phyloP scores from a whole-genome alignment of 2,888 invertebrate species.

The Cheiracanthium punctorium region DNA sequence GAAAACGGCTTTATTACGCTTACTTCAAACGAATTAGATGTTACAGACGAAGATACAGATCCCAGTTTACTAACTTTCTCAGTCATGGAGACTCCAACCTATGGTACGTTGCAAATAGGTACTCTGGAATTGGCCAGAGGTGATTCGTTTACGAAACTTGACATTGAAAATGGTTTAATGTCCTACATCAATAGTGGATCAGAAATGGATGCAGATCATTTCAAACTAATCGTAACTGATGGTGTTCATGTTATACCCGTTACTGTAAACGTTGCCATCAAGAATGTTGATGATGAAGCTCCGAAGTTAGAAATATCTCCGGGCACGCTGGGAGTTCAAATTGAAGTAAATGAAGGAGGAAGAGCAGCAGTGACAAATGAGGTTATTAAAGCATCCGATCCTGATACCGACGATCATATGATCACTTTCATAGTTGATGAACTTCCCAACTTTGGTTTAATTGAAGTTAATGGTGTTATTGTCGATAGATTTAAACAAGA shows the following conservation, averaged over 20 bases:
- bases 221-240: slow-evolving; percentile 76
- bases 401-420: slow-evolving; percentile 74
- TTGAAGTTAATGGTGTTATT: slow-evolving; percentile 73
- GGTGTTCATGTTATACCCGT: slow-evolving; percentile 75
- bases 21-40: slow-evolving; percentile 74
- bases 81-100: slow-evolving; percentile 73
- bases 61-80: slow-evolving; percentile 73
- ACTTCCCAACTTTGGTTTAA: slow-evolving; percentile 73
- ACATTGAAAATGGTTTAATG: slow-evolving; percentile 74
- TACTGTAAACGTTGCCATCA: slow-evolving; percentile 74
- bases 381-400: slow-evolving; percentile 74
- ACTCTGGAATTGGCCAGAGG: slow-evolving; percentile 73
- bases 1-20: slow-evolving; percentile 75
- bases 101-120: slow-evolving; percentile 74
- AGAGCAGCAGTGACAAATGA: slow-evolving; percentile 73
- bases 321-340: slow-evolving; percentile 73
- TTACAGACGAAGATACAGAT: slow-evolving; percentile 75
- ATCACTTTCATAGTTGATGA: slow-evolving; percentile 74
- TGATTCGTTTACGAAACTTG: slow-evolving; percentile 74
- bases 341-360: slow-evolving; percentile 74
- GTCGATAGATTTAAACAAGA: slow-evolving; percentile 75
- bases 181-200: slow-evolving; percentile 74
- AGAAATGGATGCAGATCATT: slow-evolving; percentile 74
- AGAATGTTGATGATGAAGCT: slow-evolving; percentile 75
- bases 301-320: slow-evolving; percentile 73